phyloP scores from a whole-genome alignment of 1,140 invertebrate genomes.

The Drosophila repleta region DNA sequence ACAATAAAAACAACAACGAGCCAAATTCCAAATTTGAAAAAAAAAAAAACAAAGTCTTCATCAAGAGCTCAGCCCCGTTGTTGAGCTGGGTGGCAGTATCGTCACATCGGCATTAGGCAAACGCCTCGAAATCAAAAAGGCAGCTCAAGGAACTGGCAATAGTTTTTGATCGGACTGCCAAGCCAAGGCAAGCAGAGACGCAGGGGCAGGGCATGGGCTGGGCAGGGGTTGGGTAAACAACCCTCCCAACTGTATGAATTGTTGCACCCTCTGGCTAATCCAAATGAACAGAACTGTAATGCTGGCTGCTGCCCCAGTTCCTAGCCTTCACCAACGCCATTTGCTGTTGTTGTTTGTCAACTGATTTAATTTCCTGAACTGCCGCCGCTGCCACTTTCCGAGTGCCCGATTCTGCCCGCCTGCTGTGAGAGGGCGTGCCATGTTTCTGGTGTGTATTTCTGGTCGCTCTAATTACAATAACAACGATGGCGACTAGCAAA shows the following conservation, averaged over 20 bases:
- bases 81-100: conserved; percentile 77
- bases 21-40: conserved; percentile 45
- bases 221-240: conserved; percentile 31
- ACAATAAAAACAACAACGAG: conserved; percentile 41
- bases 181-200: not conserved
- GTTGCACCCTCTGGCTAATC: conserved; percentile 51
- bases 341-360: conserved; percentile 66
- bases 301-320: conserved; percentile 13
- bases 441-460: conserved; percentile 55
- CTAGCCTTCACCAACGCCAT: conserved; percentile 47
- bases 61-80: conserved; percentile 21
- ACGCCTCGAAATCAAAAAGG: conserved; percentile 83
- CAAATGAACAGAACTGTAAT: conserved; percentile 40
- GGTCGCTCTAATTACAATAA: conserved; percentile 67
- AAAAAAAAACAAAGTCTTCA: conserved; percentile 31
- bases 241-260: conserved; percentile 32
- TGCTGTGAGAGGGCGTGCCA: conserved; percentile 72
- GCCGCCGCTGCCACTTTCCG: conserved; percentile 34
- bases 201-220: not conserved
- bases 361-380: conserved; percentile 77
- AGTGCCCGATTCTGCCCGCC: conserved; percentile 25
- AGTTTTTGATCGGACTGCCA: conserved; percentile 28
- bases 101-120: conserved; percentile 76
- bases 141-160: conserved; percentile 58
- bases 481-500: conserved; percentile 71